Evolutionary conservation across 2,888 invertebrate species (phyloP).

Genomic region (Nyleta sp.): DNA sequence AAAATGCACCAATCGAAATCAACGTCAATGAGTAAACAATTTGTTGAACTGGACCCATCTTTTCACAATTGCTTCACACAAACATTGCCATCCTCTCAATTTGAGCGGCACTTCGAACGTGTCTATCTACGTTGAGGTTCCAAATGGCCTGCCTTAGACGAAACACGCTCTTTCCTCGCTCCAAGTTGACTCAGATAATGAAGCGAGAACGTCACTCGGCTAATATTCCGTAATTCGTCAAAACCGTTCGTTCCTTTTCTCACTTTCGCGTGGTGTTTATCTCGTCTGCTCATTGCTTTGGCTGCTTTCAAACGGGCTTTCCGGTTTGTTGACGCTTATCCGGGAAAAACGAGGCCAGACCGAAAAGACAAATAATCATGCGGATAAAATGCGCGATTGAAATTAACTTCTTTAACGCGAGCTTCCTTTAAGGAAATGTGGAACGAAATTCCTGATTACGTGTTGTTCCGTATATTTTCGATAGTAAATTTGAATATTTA

Average conservation of each 20-base stretch:
- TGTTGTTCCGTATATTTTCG: no score
- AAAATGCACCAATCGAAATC: no score
- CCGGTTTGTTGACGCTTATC: conserved; percentile 65
- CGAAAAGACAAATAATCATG: conserved; percentile 77
- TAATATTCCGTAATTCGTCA: conserved; percentile 80
- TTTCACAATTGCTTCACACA: no score
- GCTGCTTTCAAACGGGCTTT: conserved; percentile 62
- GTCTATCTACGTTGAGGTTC: no score
- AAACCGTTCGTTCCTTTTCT: conserved; percentile 60
- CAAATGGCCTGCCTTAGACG: no score
- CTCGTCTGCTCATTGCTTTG: conserved; percentile 43
- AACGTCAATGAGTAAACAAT: no score
- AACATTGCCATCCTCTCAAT: no score
- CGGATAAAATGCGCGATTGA: conserved; percentile 17
- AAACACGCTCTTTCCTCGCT: conserved; percentile 29
- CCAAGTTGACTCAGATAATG: conserved; percentile 70
- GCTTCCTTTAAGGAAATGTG: no score
- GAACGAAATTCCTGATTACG: no score
- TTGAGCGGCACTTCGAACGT: no score
- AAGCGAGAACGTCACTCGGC: conserved; percentile 75
- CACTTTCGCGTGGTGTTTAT: conserved; percentile 1
- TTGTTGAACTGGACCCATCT: no score
- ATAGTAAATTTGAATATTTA: no score
- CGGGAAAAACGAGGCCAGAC: conserved; percentile 41
- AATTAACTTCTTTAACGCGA: conserved; percentile 22